These are phyloP conservation scores for Leptodactylus fallax DNA, from an alignment of 2,797 vertebrate species.

Conservation along the genomic window DNA sequence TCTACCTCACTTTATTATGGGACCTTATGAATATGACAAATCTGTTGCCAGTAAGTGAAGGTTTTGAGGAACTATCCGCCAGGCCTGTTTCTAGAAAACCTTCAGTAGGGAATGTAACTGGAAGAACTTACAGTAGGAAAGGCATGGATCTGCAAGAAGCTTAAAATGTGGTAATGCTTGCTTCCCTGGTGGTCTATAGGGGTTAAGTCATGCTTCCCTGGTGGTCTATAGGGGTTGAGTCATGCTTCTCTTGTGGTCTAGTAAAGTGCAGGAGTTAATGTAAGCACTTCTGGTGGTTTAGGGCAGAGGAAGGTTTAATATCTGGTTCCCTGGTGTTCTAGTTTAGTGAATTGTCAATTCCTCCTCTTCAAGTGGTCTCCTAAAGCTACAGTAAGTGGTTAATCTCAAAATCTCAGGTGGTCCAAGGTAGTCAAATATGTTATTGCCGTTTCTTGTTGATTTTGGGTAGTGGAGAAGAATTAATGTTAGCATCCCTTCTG, in stretches of 20 bases:
- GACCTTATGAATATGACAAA: slow-evolving; percentile 76
- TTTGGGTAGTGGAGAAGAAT: too few relatives aligned
- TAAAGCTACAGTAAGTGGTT: too few relatives aligned
- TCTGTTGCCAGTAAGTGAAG: slow-evolving; percentile 75
- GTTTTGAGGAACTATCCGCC: not conserved
- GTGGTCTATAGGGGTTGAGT: not conserved
- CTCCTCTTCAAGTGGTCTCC: too few relatives aligned
- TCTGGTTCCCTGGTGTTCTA: too few relatives aligned
- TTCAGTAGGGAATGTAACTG: not conserved
- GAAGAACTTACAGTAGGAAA: not conserved
- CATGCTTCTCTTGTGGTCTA: not conserved
- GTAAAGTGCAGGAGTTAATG: too few relatives aligned
- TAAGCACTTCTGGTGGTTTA: not conserved
- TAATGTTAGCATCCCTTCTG: too few relatives aligned
- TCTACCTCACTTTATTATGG: slow-evolving; percentile 87
- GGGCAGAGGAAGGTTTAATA: not conserved
- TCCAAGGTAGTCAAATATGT: too few relatives aligned
- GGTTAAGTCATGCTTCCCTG: not conserved
- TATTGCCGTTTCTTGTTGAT: too few relatives aligned
- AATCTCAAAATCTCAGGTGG: too few relatives aligned
- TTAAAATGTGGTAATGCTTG: not conserved
- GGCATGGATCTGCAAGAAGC: not conserved
- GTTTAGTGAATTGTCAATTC: too few relatives aligned
- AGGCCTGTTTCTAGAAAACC: too few relatives aligned
- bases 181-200: not conserved